phyloP scores from a whole-genome alignment of 2,113 vertebrate species.

The Cyanoramphus novaezelandiae region DNA sequence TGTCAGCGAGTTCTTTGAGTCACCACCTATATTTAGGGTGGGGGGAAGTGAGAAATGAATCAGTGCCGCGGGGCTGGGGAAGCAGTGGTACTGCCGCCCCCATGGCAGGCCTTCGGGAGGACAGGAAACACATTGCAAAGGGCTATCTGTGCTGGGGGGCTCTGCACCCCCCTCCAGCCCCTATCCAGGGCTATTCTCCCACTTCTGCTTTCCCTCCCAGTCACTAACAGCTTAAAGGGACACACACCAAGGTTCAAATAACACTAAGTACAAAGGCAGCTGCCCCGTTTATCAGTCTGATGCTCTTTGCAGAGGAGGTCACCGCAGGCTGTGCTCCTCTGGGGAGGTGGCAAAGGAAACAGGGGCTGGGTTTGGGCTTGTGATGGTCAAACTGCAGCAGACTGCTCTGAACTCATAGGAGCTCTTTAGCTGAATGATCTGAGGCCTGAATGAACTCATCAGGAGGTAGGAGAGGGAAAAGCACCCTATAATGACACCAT shows the following conservation, averaged over 20 bases:
- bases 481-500: background rate
- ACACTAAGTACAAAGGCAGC: background rate
- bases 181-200: slow-evolving; percentile 31
- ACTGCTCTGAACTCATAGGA: background rate
- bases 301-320: background rate
- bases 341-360: background rate
- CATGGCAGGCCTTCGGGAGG: background rate
- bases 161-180: background rate
- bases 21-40: slow-evolving; percentile 68
- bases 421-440: background rate
- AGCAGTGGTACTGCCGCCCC: slow-evolving; percentile 25
- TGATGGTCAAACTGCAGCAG: background rate
- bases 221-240: slow-evolving; percentile 15
- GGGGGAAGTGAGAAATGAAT: slow-evolving; percentile 78
- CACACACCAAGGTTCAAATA: background rate
- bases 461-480: background rate
- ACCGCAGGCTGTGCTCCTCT: background rate
- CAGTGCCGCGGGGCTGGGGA: background rate
- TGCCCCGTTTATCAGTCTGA: background rate
- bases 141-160: slow-evolving; percentile 33
- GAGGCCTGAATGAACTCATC: background rate
- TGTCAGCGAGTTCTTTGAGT: slow-evolving; percentile 71
- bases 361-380: background rate
- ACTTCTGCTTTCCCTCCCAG: slow-evolving; percentile 73
- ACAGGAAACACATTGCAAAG: slow-evolving; percentile 76